A percentile compares a stretch with the other conserved stretches of the same genome.
phyloP scores from a whole-genome alignment of 1,140 invertebrate species.

The Drosophila ironensis region DNA sequence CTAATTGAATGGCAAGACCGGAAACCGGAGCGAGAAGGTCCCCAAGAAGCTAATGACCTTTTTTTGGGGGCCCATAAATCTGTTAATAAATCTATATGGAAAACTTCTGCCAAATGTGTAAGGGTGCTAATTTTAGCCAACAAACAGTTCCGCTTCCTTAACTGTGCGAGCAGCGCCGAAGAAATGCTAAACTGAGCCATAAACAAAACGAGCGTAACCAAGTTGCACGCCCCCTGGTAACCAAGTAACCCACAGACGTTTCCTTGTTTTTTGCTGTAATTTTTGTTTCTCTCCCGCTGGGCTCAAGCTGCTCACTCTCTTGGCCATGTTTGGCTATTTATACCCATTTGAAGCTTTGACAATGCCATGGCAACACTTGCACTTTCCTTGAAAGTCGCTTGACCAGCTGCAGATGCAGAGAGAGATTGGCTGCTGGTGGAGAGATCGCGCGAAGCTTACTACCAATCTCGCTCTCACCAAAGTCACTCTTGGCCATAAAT shows the following conservation, averaged over 20 bases:
- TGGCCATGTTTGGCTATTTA: conserved; percentile 22
- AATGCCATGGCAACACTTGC: conserved; percentile 79
- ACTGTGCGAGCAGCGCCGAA: neutral
- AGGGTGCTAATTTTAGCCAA: conserved; percentile 42
- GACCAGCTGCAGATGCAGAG: conserved; percentile 38
- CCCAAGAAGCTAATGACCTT: conserved; percentile 19
- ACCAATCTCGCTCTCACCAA: too few relatives aligned
- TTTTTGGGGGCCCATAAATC: conserved; percentile 16
- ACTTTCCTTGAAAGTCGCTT: conserved; percentile 76
- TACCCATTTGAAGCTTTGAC: conserved; percentile 35
- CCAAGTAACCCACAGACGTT: conserved; percentile 70
- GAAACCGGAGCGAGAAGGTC: conserved; percentile 55
- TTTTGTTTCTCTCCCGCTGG: neutral
- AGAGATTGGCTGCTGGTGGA: too few relatives aligned
- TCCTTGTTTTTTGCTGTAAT: conserved; percentile 66
- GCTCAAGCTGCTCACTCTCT: neutral
- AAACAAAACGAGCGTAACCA: neutral
- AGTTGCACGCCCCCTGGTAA: conserved; percentile 23
- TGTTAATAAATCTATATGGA: conserved; percentile 20
- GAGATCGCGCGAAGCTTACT: conserved; percentile 21
- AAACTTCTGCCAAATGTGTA: neutral
- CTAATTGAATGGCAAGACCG: conserved; percentile 38
- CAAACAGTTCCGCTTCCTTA: conserved; percentile 42
- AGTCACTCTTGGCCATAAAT: conserved; percentile 25
- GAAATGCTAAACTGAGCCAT: conserved; percentile 18